A percentile compares a stretch with the other conserved stretches of the same genome.
Evolutionary conservation across 2,888 invertebrate genomes (phyloP).

Genomic region (Macroteleia sp.): DNA sequence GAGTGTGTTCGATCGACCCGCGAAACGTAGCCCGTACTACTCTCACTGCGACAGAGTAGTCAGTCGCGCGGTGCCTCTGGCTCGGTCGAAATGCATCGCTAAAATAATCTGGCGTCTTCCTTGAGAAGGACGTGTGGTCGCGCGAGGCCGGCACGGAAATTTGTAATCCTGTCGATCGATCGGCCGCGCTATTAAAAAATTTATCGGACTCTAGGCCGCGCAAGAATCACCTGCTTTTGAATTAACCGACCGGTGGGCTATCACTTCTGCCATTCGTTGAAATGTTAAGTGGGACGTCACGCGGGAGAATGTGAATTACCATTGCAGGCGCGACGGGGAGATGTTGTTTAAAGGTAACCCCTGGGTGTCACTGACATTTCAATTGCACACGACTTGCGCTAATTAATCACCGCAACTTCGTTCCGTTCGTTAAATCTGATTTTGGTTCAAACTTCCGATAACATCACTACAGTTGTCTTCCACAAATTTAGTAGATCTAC

Average conservation of each 20-base stretch:
- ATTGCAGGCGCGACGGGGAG: constrained; percentile 17
- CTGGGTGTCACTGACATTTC: constrained; percentile 12
- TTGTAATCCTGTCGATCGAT: constrained; percentile 4
- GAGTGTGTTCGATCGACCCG: constrained; percentile 80
- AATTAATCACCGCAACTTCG: constrained; percentile 7
- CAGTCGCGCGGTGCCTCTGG: constrained; percentile 74
- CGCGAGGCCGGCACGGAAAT: constrained; percentile 33
- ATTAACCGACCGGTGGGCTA: constrained; percentile 31
- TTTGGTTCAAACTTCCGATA: too few relatives aligned
- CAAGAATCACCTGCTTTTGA: constrained; percentile 6
- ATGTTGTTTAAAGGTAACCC: constrained; percentile 55
- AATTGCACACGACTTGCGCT: neutral
- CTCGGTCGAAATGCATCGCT: constrained; percentile 56
- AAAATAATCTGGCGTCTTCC: constrained; percentile 25
- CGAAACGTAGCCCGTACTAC: constrained; percentile 69
- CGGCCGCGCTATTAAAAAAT: too few relatives aligned
- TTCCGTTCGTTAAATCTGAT: too few relatives aligned
- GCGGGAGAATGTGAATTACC: constrained; percentile 45
- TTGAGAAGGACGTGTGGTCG: constrained; percentile 31
- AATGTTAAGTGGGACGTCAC: constrained; percentile 40
- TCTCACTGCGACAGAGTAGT: constrained; percentile 80
- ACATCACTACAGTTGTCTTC: too few relatives aligned
- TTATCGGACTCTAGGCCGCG: constrained; percentile 27
- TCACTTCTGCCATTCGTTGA: constrained; percentile 20
- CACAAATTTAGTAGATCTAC: too few relatives aligned